These are phyloP conservation scores for Drosophila setifemur DNA, from an alignment of 1,140 invertebrate species.

Conservation along the genomic window DNA sequence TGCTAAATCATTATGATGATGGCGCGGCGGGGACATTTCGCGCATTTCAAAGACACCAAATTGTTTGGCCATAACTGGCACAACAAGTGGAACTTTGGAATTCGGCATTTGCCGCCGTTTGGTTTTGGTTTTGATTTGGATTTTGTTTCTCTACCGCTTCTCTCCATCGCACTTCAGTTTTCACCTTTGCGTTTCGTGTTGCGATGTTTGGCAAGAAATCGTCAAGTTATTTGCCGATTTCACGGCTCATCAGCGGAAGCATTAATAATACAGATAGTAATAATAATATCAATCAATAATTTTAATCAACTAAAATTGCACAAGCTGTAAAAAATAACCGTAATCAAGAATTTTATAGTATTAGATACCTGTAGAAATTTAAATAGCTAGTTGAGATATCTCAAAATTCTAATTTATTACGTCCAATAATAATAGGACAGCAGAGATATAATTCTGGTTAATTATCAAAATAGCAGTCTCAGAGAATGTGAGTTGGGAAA, in stretches of 20 bases:
- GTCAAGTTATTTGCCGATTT: slow-evolving; percentile 60
- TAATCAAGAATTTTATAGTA: too few species aligned
- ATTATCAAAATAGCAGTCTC: too few species aligned
- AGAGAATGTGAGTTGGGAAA: too few species aligned
- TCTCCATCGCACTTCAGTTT: slow-evolving; percentile 48
- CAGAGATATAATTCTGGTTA: too few species aligned
- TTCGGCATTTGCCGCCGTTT: slow-evolving; percentile 58
- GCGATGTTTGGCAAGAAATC: slow-evolving; percentile 63
- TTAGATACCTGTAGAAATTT: too few species aligned
- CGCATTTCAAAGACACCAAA: slow-evolving; percentile 65
- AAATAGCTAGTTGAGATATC: too few species aligned
- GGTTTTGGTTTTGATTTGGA: too few species aligned
- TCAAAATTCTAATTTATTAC: too few species aligned
- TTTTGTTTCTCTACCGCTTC: slow-evolving; percentile 13
- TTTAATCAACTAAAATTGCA: too few species aligned
- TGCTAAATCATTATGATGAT: slow-evolving; percentile 7
- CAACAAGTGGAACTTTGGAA: slow-evolving; percentile 47
- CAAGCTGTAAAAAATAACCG: too few species aligned
- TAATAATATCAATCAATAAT: background rate
- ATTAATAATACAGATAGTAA: slow-evolving; percentile 22
- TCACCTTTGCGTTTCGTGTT: slow-evolving; percentile 47
- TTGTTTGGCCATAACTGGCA: slow-evolving; percentile 71
- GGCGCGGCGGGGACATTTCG: slow-evolving; percentile 55
- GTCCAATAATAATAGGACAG: too few species aligned
- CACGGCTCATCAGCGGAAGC: slow-evolving; percentile 55